A percentile compares a stretch with the other conserved stretches of the same genome.
Conservation (phyloP, 2,797 vertebrate species). For the Luscinia megarhynchos region DNA sequence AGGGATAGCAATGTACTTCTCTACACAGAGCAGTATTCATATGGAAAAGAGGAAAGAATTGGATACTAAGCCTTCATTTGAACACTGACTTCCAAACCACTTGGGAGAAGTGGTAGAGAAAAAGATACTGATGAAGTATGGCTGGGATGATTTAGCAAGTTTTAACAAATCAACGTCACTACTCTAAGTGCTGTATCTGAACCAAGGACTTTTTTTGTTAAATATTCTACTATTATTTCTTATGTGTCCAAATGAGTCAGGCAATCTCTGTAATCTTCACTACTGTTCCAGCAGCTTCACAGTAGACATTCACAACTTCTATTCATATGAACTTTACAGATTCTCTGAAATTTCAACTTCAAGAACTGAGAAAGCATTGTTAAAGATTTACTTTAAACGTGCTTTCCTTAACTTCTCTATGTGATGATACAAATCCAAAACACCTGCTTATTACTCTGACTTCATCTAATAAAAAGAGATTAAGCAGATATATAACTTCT, state of each 20-base stretch:
- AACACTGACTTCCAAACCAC: not conserved
- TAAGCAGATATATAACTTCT: not conserved
- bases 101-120: not conserved
- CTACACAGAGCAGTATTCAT: not conserved
- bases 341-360: not conserved
- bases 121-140: not conserved
- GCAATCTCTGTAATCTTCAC: not conserved
- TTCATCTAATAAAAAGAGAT: not conserved
- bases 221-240: not conserved
- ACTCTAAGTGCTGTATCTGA: not conserved
- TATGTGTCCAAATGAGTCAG: not conserved
- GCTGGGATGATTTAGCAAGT: not conserved
- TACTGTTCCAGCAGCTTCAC: not conserved
- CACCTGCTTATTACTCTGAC: not conserved
- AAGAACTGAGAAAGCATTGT: not conserved
- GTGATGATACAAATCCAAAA: not conserved
- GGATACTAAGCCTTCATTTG: not conserved
- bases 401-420: not conserved
- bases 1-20: not conserved
- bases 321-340: not conserved
- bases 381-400: not conserved
- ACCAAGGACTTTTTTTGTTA: not conserved
- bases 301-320: not conserved
- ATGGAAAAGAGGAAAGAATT: not conserved
- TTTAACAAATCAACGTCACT: not conserved